A percentile compares a stretch with the other conserved stretches of the same genome.
These are phyloP conservation scores for Tridacna crocea DNA, from an alignment of 2,888 invertebrate genomes.

Conservation along the genomic window DNA sequence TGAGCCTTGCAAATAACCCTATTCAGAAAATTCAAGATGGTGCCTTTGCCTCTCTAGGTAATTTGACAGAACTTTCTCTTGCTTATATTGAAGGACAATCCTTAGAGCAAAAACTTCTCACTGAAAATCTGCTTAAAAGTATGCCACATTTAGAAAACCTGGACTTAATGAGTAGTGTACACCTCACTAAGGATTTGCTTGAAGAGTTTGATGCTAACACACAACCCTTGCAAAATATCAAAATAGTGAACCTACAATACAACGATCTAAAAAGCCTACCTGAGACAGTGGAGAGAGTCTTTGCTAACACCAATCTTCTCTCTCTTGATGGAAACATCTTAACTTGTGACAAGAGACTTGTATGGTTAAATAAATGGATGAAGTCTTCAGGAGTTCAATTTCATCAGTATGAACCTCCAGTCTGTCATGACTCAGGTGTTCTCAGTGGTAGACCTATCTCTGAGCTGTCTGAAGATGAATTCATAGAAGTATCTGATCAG, in stretches of 20 bases:
- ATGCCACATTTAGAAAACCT: conserved; percentile 70
- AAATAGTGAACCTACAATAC: conserved; percentile 88
- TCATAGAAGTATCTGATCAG: conserved; percentile 42
- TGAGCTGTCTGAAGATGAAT: conserved; percentile 63
- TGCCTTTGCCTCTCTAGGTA: conserved; percentile 67
- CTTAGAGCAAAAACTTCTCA: conserved; percentile 40
- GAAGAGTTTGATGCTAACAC: conserved; percentile 41
- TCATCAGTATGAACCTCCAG: conserved; percentile 80
- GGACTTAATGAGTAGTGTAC: conserved; percentile 72
- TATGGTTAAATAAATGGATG: conserved; percentile 87
- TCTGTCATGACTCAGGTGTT: conserved; percentile 83
- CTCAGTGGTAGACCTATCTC: conserved; percentile 76
- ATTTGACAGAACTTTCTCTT: conserved; percentile 67
- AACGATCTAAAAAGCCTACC: conserved; percentile 88
- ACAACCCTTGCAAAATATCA: conserved; percentile 35
- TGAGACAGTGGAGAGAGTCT: conserved; percentile 88
- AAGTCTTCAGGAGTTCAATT: conserved; percentile 84
- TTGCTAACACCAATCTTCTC: conserved; percentile 89
- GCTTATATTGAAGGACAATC: conserved; percentile 62
- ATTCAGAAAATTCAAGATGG: conserved; percentile 66
- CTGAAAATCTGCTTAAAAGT: conserved; percentile 66
- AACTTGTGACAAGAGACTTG: conserved; percentile 86
- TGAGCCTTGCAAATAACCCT: conserved; percentile 75
- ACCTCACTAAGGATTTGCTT: conserved; percentile 66
- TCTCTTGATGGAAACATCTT: conserved; percentile 90